Conservation (phyloP, 2,113 vertebrate genomes). For the Ammodramus savannarum region DNA sequence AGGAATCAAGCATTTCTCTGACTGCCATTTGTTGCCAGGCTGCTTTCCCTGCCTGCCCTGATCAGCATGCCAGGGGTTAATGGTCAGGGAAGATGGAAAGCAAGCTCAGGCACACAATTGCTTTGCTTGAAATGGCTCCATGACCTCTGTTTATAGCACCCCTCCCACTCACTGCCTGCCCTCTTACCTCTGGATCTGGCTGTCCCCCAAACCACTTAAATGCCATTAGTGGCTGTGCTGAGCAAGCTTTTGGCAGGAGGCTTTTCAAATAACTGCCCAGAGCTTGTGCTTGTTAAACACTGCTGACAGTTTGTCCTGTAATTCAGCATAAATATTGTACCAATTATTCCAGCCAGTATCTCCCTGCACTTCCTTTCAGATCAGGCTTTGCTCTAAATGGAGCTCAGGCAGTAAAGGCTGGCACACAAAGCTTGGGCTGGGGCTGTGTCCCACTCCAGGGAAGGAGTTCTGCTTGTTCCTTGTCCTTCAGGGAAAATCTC, state of each 20-base stretch:
- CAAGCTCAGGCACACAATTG: background rate
- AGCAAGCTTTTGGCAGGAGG: constrained; percentile 28
- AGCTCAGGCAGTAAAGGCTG: background rate
- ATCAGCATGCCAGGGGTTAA: background rate
- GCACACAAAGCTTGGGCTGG: background rate
- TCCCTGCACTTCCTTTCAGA: background rate
- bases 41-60: background rate
- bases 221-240: constrained; percentile 29
- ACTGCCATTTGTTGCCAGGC: background rate
- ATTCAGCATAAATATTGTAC: background rate
- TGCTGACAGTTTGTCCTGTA: background rate
- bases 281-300: constrained; percentile 8
- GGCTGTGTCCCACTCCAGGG: background rate
- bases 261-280: constrained; percentile 6
- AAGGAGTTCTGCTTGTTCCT: background rate
- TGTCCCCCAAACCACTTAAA: constrained; percentile 8
- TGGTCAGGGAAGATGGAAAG: background rate
- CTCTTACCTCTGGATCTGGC: constrained; percentile 27
- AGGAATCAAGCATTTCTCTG: background rate
- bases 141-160: constrained; percentile 2
- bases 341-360: background rate
- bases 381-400: background rate
- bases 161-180: constrained; percentile 9
- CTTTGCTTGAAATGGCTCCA: background rate
- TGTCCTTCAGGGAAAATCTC: background rate